These are phyloP conservation scores for Nomia melanderi DNA, from an alignment of 1,140 invertebrate species.

Conservation along the genomic window DNA sequence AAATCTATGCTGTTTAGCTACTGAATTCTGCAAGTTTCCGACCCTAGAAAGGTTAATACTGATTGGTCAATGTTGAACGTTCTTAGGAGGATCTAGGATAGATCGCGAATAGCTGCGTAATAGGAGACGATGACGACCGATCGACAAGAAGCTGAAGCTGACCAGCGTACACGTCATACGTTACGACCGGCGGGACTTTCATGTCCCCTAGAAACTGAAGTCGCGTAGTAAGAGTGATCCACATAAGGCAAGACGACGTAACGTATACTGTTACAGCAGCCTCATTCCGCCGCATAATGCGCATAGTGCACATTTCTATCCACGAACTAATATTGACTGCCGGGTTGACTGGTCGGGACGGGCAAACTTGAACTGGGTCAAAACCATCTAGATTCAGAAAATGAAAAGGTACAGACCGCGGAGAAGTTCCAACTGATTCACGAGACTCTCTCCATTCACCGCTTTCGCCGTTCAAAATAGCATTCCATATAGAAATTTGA, in stretches of 20 bases:
- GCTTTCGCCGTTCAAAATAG: too few relatives aligned
- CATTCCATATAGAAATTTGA: too few relatives aligned
- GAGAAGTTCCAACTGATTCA: too few relatives aligned
- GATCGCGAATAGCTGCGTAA: background rate
- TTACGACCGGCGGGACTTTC: slow-evolving; percentile 25
- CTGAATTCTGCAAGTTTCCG: too few relatives aligned
- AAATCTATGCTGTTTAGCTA: too few relatives aligned
- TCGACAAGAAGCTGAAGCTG: background rate
- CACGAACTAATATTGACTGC: slow-evolving; percentile 51
- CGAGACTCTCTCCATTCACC: too few relatives aligned
- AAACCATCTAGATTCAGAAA: slow-evolving; percentile 13
- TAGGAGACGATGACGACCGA: background rate
- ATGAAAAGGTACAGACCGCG: too few relatives aligned
- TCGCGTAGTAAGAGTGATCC: slow-evolving; percentile 49
- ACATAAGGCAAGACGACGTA: slow-evolving; percentile 49
- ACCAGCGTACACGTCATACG: slow-evolving; percentile 16
- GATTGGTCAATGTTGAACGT: too few relatives aligned
- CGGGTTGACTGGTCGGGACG: slow-evolving; percentile 23
- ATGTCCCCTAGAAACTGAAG: slow-evolving; percentile 47
- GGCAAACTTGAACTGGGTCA: slow-evolving; percentile 36
- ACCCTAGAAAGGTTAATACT: too few relatives aligned
- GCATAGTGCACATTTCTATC: slow-evolving; percentile 47
- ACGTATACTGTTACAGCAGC: slow-evolving; percentile 49
- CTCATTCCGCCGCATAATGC: slow-evolving; percentile 38
- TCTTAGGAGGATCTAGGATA: too few relatives aligned